Evolutionary conservation across 2,888 invertebrate genomes (phyloP).

Genomic region (Volucella inanis): DNA sequence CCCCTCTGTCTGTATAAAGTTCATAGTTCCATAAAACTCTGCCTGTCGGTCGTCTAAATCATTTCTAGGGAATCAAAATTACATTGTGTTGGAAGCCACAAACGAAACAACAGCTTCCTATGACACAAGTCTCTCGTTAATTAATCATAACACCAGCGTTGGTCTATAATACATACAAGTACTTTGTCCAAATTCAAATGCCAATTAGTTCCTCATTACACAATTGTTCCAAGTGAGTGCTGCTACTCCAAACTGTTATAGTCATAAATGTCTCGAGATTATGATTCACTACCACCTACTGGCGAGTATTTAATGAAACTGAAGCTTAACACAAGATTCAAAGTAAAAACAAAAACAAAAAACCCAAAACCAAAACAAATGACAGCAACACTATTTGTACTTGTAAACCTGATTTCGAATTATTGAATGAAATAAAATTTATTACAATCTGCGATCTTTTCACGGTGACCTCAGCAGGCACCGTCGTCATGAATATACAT

Average conservation of each 20-base stretch:
- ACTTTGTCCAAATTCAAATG: neutral
- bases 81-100: too few relatives aligned
- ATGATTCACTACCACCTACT: conserved; percentile 13
- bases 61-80: too few relatives aligned
- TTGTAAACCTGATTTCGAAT: neutral
- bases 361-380: neutral
- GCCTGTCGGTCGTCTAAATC: too few relatives aligned
- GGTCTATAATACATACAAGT: too few relatives aligned
- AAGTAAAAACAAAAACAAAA: neutral
- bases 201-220: neutral
- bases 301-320: conserved; percentile 11
- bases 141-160: too few relatives aligned
- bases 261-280: conserved; percentile 5
- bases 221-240: conserved; percentile 9
- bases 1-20: too few relatives aligned
- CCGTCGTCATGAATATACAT: neutral
- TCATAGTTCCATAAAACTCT: too few relatives aligned
- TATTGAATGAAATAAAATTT: conserved; percentile 17
- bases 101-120: too few relatives aligned
- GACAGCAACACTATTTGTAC: too few relatives aligned
- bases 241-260: conserved; percentile 5
- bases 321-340: neutral
- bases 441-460: conserved; percentile 7
- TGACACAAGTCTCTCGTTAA: too few relatives aligned
- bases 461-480: conserved; percentile 5